phyloP scores from a whole-genome alignment of 2,888 invertebrate genomes.

The Morpho achilles region DNA sequence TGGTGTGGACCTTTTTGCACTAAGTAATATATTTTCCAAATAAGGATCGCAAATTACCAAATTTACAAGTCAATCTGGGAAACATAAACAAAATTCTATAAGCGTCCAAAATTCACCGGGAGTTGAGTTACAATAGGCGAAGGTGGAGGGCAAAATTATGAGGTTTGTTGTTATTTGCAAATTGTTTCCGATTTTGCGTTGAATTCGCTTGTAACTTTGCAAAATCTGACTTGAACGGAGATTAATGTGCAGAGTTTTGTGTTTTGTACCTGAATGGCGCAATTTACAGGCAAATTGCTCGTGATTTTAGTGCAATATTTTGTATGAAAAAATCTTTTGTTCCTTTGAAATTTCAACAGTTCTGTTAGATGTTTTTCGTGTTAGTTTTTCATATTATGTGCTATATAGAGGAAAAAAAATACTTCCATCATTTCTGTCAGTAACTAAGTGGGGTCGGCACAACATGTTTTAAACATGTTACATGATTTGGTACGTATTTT shows the following conservation, averaged over 20 bases:
- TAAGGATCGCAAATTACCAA: constrained; percentile 24
- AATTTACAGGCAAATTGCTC: constrained; percentile 15
- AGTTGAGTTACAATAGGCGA: constrained; percentile 42
- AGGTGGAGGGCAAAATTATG: constrained; percentile 60
- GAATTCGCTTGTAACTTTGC: constrained; percentile 54
- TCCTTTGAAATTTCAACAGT: no score
- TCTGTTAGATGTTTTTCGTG: no score
- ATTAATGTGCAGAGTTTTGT: constrained; percentile 62
- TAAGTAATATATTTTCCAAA: constrained; percentile 16
- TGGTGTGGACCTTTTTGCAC: constrained; percentile 18
- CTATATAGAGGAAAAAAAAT: no score
- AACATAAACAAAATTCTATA: constrained; percentile 26
- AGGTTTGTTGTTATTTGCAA: constrained; percentile 65
- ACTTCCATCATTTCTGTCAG: no score
- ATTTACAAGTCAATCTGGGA: constrained; percentile 30
- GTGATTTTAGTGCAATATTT: constrained; percentile 3
- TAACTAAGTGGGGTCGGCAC: no score
- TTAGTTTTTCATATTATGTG: no score
- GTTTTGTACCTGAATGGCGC: constrained; percentile 29
- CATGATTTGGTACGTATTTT: no score
- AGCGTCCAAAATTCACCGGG: constrained; percentile 30
- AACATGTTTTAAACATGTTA: no score
- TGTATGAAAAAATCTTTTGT: neutral
- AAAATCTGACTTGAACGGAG: constrained; percentile 62
- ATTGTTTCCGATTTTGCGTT: constrained; percentile 64